phyloP scores from a whole-genome alignment of 2,113 vertebrate genomes.

The Columba janthina region DNA sequence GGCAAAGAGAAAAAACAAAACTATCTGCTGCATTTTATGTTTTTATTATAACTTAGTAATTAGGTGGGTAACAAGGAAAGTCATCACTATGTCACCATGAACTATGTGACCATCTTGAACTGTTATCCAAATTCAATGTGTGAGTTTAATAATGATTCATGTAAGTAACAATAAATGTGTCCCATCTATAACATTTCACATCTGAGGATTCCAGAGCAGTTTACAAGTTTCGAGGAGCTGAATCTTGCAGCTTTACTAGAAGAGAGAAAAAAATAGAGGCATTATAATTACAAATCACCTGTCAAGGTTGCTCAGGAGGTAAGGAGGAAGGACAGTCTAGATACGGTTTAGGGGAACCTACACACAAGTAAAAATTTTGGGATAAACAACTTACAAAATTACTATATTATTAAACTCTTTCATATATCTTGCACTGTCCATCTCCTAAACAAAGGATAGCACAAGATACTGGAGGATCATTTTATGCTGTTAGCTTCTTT shows the following conservation, averaged over 20 bases:
- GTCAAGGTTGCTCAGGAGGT: not conserved
- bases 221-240: not conserved
- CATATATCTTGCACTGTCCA: not conserved
- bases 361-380: not conserved
- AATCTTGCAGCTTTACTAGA: not conserved
- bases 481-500: not conserved
- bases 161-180: not conserved
- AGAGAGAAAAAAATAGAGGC: not conserved
- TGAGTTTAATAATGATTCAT: not conserved
- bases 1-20: not conserved
- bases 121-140: not conserved
- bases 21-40: not conserved
- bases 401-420: not conserved
- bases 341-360: not conserved
- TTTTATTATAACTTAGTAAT: not conserved
- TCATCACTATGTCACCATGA: not conserved
- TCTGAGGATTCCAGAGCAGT: not conserved
- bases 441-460: not conserved
- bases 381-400: not conserved
- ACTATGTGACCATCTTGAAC: not conserved
- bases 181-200: not conserved
- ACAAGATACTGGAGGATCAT: not conserved
- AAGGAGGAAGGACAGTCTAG: not conserved
- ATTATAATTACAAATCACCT: not conserved
- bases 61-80: not conserved